Conservation (phyloP, 2,797 vertebrate species). For the Lepidocolaptes lacrymiger region DNA sequence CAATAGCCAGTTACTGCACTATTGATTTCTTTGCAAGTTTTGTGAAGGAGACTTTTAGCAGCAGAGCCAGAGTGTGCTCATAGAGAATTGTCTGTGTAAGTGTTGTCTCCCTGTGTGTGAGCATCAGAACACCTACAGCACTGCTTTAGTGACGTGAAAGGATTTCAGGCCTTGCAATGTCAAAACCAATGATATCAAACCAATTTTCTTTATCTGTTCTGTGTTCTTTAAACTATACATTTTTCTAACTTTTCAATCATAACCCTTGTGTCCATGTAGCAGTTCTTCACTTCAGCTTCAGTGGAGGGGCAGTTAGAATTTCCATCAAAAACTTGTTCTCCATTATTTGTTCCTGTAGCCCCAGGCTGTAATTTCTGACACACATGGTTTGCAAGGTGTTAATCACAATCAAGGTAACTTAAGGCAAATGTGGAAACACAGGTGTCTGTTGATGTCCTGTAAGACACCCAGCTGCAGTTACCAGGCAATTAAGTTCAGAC, state of each 20-base stretch:
- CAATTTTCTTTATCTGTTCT: neutral
- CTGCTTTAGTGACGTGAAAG: neutral
- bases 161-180: neutral
- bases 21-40: neutral
- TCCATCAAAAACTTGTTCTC: neutral
- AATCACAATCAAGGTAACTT: neutral
- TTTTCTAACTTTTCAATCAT: neutral
- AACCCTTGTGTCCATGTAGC: neutral
- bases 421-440: neutral
- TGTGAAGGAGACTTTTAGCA: neutral
- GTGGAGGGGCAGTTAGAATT: neutral
- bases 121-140: neutral
- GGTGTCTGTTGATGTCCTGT: neutral
- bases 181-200: neutral
- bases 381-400: neutral
- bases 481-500: neutral
- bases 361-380: neutral
- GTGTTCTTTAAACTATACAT: neutral
- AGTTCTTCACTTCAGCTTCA: neutral
- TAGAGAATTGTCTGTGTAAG: fast-evolving
- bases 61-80: neutral
- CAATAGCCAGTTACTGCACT: neutral
- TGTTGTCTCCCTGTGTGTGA: neutral
- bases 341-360: neutral
- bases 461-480: neutral